These are phyloP conservation scores for Phyllotreta striolata DNA, from an alignment of 2,888 invertebrate genomes.

Conservation along the genomic window DNA sequence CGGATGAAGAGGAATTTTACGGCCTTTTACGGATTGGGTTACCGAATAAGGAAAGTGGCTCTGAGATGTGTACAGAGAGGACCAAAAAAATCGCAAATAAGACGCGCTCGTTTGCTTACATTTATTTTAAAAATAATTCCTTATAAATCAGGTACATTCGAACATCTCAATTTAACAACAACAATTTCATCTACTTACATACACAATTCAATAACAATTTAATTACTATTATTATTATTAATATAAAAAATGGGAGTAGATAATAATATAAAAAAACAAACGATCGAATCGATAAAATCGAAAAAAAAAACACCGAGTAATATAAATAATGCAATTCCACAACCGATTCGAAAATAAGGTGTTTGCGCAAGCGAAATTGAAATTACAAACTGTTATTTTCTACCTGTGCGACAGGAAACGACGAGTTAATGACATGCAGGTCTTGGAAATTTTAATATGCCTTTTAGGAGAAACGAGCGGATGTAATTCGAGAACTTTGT, in stretches of 20 bases:
- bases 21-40: constrained; percentile 14
- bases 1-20: constrained; percentile 1
- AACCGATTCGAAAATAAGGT: constrained; percentile 13
- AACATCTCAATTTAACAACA: constrained; percentile 5
- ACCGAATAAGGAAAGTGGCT: constrained; percentile 2
- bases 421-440: constrained; percentile 50
- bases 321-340: no score
- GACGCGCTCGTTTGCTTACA: neutral
- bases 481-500: constrained; percentile 50
- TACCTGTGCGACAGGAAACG: constrained; percentile 46
- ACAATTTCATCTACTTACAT: neutral
- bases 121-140: constrained; percentile 5
- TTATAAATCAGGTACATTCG: constrained; percentile 18
- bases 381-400: constrained; percentile 10
- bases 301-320: neutral
- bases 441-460: constrained; percentile 51
- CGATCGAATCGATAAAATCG: no score
- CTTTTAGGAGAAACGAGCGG: constrained; percentile 49
- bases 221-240: neutral
- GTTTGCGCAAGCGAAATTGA: constrained; percentile 13
- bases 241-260: neutral
- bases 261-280: no score
- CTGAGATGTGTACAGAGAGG: no score
- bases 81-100: no score
- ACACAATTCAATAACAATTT: constrained; percentile 2